Percentiles rank a stretch among this genome's conserved stretches.
These are phyloP conservation scores for Scaptomyza flava DNA, from an alignment of 2,888 invertebrate genomes.

Conservation along the genomic window DNA sequence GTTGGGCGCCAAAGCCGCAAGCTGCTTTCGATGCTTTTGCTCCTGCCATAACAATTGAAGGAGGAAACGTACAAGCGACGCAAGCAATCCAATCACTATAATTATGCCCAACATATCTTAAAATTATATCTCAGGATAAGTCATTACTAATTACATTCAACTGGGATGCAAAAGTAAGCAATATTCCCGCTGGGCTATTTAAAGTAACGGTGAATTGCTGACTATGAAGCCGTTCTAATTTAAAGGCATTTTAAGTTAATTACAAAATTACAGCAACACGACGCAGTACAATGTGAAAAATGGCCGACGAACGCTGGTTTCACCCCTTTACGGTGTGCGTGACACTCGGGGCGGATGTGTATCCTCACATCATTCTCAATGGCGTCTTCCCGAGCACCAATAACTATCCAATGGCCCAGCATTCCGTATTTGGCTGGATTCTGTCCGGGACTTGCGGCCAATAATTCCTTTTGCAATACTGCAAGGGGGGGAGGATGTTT, in stretches of 20 bases:
- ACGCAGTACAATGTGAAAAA: neutral
- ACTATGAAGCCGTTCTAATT: neutral
- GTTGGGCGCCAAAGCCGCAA: constrained; percentile 64
- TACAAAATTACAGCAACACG: neutral
- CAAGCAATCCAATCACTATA: constrained; percentile 30
- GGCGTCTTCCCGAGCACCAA: too few species aligned
- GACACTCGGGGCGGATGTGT: too few species aligned
- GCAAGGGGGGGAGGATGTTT: too few species aligned
- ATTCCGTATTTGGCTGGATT: too few species aligned
- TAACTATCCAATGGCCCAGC: too few species aligned
- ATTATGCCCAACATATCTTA: constrained; percentile 35
- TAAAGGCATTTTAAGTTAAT: constrained; percentile 6
- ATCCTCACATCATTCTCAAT: too few species aligned
- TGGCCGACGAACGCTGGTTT: too few species aligned
- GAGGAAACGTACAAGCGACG: constrained; percentile 22
- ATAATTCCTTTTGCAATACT: too few species aligned
- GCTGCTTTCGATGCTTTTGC: constrained; percentile 28
- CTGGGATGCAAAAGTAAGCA: neutral
- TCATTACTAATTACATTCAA: neutral
- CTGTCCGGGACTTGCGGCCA: too few species aligned
- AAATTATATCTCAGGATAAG: neutral
- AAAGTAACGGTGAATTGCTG: neutral
- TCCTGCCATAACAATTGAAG: constrained; percentile 40
- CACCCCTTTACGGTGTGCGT: too few species aligned
- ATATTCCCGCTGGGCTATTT: neutral